Conservation (phyloP, 2,888 invertebrate genomes). For the Blastobasis lacticolella region DNA sequence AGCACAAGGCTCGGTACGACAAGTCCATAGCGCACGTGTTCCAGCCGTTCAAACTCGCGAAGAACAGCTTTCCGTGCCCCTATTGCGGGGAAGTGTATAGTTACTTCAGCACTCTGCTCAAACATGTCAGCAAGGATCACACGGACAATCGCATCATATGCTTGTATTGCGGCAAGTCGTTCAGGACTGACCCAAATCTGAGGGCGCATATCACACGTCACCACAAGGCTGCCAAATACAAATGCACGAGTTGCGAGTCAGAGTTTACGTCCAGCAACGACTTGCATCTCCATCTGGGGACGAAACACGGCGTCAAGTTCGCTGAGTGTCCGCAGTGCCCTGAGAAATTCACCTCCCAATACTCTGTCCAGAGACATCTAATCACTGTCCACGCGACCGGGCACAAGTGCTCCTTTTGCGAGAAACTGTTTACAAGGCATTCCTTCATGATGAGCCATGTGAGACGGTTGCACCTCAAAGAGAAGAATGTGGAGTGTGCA, state of each 20-base stretch:
- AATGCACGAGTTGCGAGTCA: constrained; percentile 35
- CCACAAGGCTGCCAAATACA: constrained; percentile 32
- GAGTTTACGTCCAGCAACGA: constrained; percentile 31
- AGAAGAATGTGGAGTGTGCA: constrained; percentile 49
- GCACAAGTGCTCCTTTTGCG: constrained; percentile 45
- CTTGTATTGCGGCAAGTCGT: constrained; percentile 43
- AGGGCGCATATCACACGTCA: constrained; percentile 38
- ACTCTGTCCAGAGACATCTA: constrained; percentile 44
- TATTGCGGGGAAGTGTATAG: constrained; percentile 36
- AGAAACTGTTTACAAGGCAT: constrained; percentile 42
- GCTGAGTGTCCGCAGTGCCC: constrained; percentile 39
- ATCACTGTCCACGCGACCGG: constrained; percentile 39
- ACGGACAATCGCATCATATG: constrained; percentile 47
- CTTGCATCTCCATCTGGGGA: constrained; percentile 38
- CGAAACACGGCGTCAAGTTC: constrained; percentile 37
- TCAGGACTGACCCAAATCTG: constrained; percentile 43
- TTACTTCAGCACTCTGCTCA: constrained; percentile 42
- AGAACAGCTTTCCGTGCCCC: constrained; percentile 45
- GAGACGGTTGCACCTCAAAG: constrained; percentile 45
- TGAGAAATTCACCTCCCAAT: constrained; percentile 45
- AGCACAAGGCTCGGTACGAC: constrained; percentile 36
- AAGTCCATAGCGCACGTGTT: constrained; percentile 31
- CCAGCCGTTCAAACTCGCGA: constrained; percentile 38
- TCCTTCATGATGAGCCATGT: constrained; percentile 49
- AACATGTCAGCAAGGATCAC: constrained; percentile 41